Percentiles rank a stretch among this genome's conserved stretches.
phyloP scores from a whole-genome alignment of 2,797 vertebrate species.

The Botia almorhae region DNA sequence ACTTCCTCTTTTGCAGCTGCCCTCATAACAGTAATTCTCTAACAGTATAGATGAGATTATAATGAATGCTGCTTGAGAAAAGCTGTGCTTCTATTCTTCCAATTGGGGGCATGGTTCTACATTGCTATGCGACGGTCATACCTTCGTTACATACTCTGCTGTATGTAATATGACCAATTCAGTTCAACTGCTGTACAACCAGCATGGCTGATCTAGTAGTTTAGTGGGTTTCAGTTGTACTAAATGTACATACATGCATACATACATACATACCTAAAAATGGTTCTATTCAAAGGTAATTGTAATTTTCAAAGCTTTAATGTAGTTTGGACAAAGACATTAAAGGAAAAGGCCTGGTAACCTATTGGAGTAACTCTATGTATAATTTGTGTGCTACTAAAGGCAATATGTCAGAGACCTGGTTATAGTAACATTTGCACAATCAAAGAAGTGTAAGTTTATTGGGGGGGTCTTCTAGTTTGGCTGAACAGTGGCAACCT shows the following conservation, averaged over 20 bases:
- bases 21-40: slow-evolving; percentile 48
- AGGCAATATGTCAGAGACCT: no score
- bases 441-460: no score
- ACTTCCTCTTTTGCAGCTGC: slow-evolving; percentile 51
- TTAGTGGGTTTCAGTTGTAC: background rate
- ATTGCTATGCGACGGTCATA: slow-evolving; percentile 29
- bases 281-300: no score
- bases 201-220: background rate
- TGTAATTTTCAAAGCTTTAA: no score
- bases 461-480: no score
- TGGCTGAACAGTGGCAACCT: no score
- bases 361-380: no score
- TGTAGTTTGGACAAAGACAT: no score
- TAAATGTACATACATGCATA: background rate
- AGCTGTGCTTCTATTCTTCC: slow-evolving; percentile 23
- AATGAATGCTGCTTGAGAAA: slow-evolving; percentile 13
- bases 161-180: slow-evolving; percentile 22
- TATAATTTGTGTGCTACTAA: no score
- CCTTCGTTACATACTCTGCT: slow-evolving; percentile 8
- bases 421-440: no score
- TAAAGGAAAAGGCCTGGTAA: no score
- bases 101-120: slow-evolving; percentile 23
- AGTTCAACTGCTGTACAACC: background rate
- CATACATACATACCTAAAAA: no score
- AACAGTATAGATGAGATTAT: slow-evolving; percentile 47